Percentiles rank a stretch among this genome's conserved stretches.
Conservation (phyloP, 2,888 invertebrate species). For the Polia nebulosa region DNA sequence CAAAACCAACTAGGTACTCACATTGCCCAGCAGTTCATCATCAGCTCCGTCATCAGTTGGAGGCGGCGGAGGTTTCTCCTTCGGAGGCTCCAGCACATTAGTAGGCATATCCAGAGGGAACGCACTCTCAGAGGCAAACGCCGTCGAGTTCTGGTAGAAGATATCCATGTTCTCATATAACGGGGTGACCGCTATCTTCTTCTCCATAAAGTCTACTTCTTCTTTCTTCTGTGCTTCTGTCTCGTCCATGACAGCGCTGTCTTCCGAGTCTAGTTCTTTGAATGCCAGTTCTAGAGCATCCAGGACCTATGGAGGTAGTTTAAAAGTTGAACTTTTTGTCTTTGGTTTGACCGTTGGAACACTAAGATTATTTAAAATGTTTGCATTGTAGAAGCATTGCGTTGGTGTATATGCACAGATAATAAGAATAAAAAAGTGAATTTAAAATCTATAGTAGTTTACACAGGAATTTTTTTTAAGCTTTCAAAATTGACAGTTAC, state of each 20-base stretch:
- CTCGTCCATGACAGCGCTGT: constrained; percentile 87
- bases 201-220: constrained; percentile 75
- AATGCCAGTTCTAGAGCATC: constrained; percentile 92
- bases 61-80: constrained; percentile 96
- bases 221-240: constrained; percentile 65
- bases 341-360: not conserved
- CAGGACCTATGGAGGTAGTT: constrained; percentile 88
- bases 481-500: not conserved
- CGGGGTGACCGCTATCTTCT: constrained; percentile 88
- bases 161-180: constrained; percentile 92
- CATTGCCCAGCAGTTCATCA: constrained; percentile 87
- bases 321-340: constrained; percentile 24
- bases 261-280: constrained; percentile 91
- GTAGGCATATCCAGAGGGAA: constrained; percentile 92
- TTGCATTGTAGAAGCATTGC: constrained; percentile 57
- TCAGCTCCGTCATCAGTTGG: constrained; percentile 90
- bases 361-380: constrained; percentile 25
- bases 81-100: constrained; percentile 94
- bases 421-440: not conserved
- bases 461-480: not conserved
- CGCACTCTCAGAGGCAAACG: constrained; percentile 69
- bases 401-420: constrained; percentile 19
- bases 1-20: constrained; percentile 73
- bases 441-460: too few species aligned
- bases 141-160: constrained; percentile 85